These are phyloP conservation scores for Stictocephala bisonia DNA, from an alignment of 2,888 invertebrate genomes.

Conservation along the genomic window DNA sequence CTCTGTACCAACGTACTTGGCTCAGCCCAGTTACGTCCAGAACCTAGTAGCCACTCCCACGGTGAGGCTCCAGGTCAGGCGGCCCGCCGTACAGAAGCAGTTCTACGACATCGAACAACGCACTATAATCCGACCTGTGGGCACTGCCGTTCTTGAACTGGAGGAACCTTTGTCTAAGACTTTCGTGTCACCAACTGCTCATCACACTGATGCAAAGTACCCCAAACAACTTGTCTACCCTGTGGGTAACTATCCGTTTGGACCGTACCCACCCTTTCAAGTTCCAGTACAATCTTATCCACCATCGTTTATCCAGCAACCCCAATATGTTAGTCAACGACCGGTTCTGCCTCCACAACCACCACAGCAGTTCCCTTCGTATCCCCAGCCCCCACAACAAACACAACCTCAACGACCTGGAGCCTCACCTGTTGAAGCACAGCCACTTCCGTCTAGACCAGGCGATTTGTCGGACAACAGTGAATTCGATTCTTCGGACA, in stretches of 20 bases:
- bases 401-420: constrained; percentile 48
- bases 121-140: constrained; percentile 71
- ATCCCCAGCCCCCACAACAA: constrained; percentile 53
- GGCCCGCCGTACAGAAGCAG: constrained; percentile 73
- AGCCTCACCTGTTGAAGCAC: constrained; percentile 34
- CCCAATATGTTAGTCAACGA: constrained; percentile 7
- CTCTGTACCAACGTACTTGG: constrained; percentile 67
- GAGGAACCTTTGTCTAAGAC: constrained; percentile 71
- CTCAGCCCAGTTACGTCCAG: constrained; percentile 68
- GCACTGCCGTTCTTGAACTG: constrained; percentile 71
- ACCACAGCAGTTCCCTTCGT: constrained; percentile 42
- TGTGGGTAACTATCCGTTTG: constrained; percentile 54
- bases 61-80: constrained; percentile 68
- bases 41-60: constrained; percentile 71
- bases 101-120: constrained; percentile 74
- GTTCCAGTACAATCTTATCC: constrained; percentile 56
- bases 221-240: constrained; percentile 52
- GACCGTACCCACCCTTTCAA: constrained; percentile 54
- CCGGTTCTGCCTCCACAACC: constrained; percentile 31
- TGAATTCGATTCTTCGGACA: constrained; percentile 55
- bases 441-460: constrained; percentile 37
- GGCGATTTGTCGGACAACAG: constrained; percentile 35
- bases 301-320: constrained; percentile 36
- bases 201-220: constrained; percentile 50
- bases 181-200: constrained; percentile 64